Conservation (phyloP, 2,888 invertebrate genomes). For the Agapostemon virescens region DNA sequence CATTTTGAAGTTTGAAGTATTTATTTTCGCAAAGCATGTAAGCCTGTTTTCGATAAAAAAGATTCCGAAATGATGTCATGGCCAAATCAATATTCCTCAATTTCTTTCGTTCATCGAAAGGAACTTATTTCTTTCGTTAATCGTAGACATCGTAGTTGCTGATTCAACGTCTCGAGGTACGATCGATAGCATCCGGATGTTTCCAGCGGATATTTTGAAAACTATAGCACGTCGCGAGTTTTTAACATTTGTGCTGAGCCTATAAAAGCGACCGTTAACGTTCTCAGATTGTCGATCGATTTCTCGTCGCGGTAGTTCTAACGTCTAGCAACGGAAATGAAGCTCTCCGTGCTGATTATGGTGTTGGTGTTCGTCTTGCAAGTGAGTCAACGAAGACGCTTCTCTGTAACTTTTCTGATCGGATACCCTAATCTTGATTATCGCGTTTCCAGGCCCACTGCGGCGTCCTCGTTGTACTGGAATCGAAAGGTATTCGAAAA, state of each 20-base stretch:
- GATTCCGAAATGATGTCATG: neutral
- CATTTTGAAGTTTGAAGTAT: too few relatives aligned
- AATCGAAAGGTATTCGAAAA: constrained; percentile 20
- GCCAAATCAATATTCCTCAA: neutral
- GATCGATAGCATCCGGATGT: constrained; percentile 48
- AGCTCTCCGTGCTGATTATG: neutral
- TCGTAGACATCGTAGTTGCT: neutral
- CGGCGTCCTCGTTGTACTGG: constrained; percentile 39
- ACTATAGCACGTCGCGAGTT: constrained; percentile 35
- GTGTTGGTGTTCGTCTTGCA: constrained; percentile 10
- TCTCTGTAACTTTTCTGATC: too few relatives aligned
- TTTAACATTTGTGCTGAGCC: neutral
- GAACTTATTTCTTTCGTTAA: neutral
- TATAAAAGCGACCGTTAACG: constrained; percentile 59
- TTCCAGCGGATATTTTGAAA: constrained; percentile 52
- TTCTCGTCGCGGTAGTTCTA: neutral
- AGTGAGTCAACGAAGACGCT: constrained; percentile 14
- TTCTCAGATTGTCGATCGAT: neutral
- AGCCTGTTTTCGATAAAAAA: neutral
- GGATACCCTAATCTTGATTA: neutral
- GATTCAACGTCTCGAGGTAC: neutral
- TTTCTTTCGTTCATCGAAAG: too few relatives aligned
- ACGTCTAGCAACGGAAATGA: neutral
- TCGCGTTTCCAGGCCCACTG: constrained; percentile 51
- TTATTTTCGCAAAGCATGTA: neutral